Evolutionary conservation across 2,797 vertebrate species (phyloP), one percentile per base, ranked within the genome.

Genomic region (Emydoidea blandingii): DNA sequence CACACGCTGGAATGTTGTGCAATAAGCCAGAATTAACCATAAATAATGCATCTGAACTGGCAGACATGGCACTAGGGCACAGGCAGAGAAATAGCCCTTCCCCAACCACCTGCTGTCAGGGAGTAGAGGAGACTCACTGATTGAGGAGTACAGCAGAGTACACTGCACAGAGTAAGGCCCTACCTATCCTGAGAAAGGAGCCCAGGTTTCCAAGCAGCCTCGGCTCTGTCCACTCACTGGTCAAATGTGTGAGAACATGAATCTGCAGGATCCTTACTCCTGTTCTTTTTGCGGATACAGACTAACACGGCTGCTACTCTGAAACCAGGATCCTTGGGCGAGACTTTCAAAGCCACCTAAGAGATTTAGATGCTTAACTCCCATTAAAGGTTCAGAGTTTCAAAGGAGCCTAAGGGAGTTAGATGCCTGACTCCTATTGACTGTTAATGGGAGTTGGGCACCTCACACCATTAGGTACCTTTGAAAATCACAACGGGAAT

Each of bases 21-120:
- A 96, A 95, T 91, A 98, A 97, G 57, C 92, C 88, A 89, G 93
- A 96, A 94, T 94, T 91, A 72, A 74, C 90, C 92, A 89, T 97
- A 97, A 97, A 93, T 98, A 92, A 96, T 0, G 4, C 76, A 79
- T 56, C 4, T 81, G 21, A 0, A 0, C 74, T 91, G 91, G 93
- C 59, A 92, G 23, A 88, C 1, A 0, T 7, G 3, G 41, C 53
- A 83, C 57, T 53, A 83, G 83, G 95, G 89, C 81, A 84, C 68
- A 2, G 0, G 0, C 1, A 81, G 41, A 68, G 87, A 72, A 85
- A 87, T 41, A 81, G 19, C 4, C 0, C 0, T 47, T 29, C 41
- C 68, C 44, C 3, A 3, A 27, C 80, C 25, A 59, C 0, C 1
- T 81, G 62, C 65, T 81, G 59, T 16, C 2, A 0, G n/a, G 53